A percentile compares a stretch with the other conserved stretches of the same genome.
These are phyloP conservation scores for Tricholaema leucomelas DNA, from an alignment of 2,113 vertebrate species.

Conservation along the genomic window DNA sequence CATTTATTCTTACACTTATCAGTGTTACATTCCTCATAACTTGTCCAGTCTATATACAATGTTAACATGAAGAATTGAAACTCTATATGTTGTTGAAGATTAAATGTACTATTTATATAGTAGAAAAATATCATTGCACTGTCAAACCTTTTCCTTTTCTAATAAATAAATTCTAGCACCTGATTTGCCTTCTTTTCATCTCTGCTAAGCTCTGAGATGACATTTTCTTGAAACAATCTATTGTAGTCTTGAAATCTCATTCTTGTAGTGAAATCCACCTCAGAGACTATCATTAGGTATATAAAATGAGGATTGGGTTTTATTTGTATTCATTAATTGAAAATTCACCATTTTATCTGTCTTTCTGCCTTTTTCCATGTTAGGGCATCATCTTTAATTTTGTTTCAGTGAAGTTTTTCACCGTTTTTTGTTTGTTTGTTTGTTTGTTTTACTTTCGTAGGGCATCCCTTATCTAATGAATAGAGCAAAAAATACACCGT, in stretches of 20 bases:
- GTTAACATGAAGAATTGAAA: neutral
- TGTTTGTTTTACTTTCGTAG: neutral
- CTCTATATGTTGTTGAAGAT: neutral
- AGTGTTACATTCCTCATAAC: neutral
- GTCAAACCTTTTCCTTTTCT: neutral
- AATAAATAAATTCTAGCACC: neutral
- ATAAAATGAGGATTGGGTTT: neutral
- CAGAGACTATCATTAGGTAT: neutral
- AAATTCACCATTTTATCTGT: neutral
- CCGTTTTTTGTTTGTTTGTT: neutral
- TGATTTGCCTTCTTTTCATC: neutral
- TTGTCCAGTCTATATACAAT: neutral
- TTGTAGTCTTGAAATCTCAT: neutral
- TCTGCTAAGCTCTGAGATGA: neutral
- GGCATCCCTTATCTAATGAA: neutral
- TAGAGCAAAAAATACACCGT: neutral
- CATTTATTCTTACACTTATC: neutral
- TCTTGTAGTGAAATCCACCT: neutral
- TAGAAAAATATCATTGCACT: neutral
- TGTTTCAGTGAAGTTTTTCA: neutral
- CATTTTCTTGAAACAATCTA: neutral
- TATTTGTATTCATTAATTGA: neutral
- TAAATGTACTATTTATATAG: neutral
- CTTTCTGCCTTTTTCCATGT: neutral
- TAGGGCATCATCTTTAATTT: neutral